Evolutionary conservation across 2,797 vertebrate species (phyloP), one percentile per base, ranked within the genome.

Genomic region (Rhodeus uyekii): DNA sequence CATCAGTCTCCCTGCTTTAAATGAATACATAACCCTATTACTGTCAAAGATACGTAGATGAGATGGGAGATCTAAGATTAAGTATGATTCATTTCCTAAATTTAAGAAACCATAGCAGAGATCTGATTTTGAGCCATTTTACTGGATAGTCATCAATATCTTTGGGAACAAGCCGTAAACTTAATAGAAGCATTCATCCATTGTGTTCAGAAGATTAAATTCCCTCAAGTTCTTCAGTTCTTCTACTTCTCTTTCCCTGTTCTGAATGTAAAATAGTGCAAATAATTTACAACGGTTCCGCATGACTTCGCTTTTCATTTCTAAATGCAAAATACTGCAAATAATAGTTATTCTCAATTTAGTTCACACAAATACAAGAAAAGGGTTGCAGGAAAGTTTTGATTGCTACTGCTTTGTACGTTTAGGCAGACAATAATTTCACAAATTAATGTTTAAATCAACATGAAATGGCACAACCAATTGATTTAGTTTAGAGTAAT

Each of bases 221-320:
- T 29, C 55, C 24, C 16, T 18, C 38, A 22, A 32, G 34, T 76
- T 61, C 14, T 42, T 19, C 53, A 29, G 73, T n/a, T 53, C 50
- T n/a, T 53, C 39, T 22, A 76, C 55, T 42, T 29, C 36, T 42
- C 38, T 44, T 61, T 58, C 19, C 50, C 72, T 27, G 8, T 74
- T 12, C 55, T 76, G 38, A 76, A 76, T 76, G 53, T 44, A 39
- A 76, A 76, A 61, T 61, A 32, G 38, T 14, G 24, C 16, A 76
- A 60, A 76, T 76, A 32, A 76, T 61, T 76, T 61, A 61, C 34
- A 61, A 76, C 38, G 8, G 74, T 76, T 76, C 55, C 74, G 44
- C 73, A 44, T 32, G 55, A 60, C 24, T 58, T 76, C 50, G 24
- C 73, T 44, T 76, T 61, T 76, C 73, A 76, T 61, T 61, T 61